Conservation (phyloP, 53 echinoderm and acorn worm species). For the Arbacia lixula region DNA sequence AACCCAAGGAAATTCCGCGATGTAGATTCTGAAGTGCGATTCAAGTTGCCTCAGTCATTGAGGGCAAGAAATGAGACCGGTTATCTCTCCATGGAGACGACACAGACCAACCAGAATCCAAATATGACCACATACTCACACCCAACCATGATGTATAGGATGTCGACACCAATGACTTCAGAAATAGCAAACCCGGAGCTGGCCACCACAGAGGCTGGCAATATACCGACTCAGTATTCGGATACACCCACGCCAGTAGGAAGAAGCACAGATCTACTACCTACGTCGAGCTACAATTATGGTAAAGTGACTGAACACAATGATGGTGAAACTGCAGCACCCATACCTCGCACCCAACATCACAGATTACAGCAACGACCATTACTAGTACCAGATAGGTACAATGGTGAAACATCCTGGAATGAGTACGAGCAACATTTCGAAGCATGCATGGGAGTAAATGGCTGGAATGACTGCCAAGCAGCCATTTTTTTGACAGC, state of each 20-base stretch:
- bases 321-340: too few relatives aligned
- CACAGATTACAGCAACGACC: neutral
- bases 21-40: neutral
- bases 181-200: too few relatives aligned
- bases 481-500: constrained; percentile 1
- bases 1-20: neutral
- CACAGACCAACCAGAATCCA: neutral
- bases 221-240: too few relatives aligned
- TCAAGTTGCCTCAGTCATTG: neutral
- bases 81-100: neutral
- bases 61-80: neutral
- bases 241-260: too few relatives aligned
- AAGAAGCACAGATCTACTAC: too few relatives aligned
- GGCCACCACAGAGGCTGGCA: too few relatives aligned
- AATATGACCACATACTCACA: neutral
- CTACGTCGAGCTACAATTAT: too few relatives aligned
- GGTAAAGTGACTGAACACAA: too few relatives aligned
- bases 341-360: too few relatives aligned
- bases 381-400: constrained; percentile 8
- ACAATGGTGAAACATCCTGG: constrained; percentile 3
- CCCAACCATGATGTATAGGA: neutral
- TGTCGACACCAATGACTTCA: neutral
- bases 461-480: neutral
- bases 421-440: constrained; percentile 19
- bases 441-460: neutral